Evolutionary conservation across 2,797 vertebrate species (phyloP).

Genomic region (Menidia menidia): DNA sequence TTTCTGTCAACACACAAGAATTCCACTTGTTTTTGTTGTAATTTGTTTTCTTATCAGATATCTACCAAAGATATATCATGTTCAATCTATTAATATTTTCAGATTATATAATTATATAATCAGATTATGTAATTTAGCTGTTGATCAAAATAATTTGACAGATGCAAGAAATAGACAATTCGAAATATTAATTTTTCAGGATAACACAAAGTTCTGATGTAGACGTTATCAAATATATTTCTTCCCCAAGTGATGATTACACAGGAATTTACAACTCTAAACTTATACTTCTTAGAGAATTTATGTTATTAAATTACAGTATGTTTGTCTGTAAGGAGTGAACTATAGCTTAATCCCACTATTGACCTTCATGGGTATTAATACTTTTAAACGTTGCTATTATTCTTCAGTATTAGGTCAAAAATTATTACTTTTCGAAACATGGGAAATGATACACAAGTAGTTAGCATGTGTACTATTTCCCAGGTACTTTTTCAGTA

Average conservation of each 20-base stretch:
- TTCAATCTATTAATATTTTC: not conserved
- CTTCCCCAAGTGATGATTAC: not conserved
- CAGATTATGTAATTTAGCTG: not conserved
- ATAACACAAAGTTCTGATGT: no score
- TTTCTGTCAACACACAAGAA: not conserved
- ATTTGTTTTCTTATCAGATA: not conserved
- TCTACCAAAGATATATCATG: not conserved
- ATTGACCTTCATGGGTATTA: not conserved
- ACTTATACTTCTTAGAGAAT: no score
- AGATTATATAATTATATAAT: not conserved
- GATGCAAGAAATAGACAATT: no score
- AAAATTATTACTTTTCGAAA: no score
- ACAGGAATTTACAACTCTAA: not conserved
- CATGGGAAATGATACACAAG: no score
- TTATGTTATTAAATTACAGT: not conserved
- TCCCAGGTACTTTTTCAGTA: not conserved
- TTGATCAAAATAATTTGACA: no score
- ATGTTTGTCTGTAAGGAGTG: not conserved
- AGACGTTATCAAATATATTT: not conserved
- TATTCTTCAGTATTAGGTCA: no score
- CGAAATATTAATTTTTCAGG: no score
- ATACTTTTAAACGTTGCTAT: no score
- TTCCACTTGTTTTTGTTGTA: constrained; percentile 9
- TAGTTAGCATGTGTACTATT: not conserved
- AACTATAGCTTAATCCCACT: not conserved